Conservation (phyloP, 2,797 vertebrate species). For the Etheostoma nigrum region DNA sequence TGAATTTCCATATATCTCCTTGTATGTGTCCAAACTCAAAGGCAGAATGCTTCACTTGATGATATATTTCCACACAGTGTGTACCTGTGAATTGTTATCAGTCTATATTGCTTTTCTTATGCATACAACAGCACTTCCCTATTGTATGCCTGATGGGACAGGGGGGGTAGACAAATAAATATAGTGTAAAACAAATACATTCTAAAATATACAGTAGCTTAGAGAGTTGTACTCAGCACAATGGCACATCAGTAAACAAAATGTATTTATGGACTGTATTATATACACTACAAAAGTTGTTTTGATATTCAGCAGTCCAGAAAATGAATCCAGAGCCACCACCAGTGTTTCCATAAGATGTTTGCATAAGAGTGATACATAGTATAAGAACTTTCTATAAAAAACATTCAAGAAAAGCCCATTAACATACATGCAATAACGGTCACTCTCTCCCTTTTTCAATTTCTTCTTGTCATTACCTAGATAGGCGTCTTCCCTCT, state of each 20-base stretch:
- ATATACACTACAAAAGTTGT: constrained; percentile 34
- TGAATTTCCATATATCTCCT: constrained; percentile 15
- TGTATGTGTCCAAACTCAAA: not conserved
- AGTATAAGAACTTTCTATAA: constrained; percentile 25
- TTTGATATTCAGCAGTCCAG: constrained; percentile 44
- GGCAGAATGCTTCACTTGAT: constrained; percentile 18
- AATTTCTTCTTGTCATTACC: constrained; percentile 60
- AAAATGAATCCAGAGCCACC: constrained; percentile 24
- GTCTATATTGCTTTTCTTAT: constrained; percentile 22
- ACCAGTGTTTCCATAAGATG: constrained; percentile 24
- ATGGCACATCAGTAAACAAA: constrained; percentile 26
- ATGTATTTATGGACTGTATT: constrained; percentile 37
- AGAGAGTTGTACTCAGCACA: constrained; percentile 21
- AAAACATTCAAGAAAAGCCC: constrained; percentile 47
- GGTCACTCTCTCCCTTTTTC: constrained; percentile 56
- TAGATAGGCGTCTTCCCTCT: constrained; percentile 49
- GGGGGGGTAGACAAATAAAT: constrained; percentile 38
- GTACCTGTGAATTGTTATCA: constrained; percentile 9
- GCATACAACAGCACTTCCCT: constrained; percentile 7
- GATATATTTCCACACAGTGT: constrained; percentile 1
- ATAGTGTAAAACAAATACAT: constrained; percentile 28
- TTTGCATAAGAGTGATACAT: constrained; percentile 25
- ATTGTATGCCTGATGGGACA: not conserved
- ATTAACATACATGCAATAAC: constrained; percentile 63
- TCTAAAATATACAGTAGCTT: constrained; percentile 25